phyloP scores from a whole-genome alignment of 1,140 invertebrate species.

The Ruditapes philippinarum region DNA sequence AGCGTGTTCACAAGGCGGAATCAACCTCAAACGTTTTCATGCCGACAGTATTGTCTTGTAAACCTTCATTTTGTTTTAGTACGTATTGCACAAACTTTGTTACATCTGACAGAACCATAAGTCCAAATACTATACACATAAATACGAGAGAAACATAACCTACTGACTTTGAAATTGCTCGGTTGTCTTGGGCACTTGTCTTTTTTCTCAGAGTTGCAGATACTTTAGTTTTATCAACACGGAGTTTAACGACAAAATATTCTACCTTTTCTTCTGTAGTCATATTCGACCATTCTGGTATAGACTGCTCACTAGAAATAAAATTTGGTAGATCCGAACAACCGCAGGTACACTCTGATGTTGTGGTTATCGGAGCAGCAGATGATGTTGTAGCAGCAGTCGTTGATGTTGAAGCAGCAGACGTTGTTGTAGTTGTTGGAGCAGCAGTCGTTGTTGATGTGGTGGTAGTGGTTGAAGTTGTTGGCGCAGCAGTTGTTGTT shows the following conservation, averaged over 20 bases:
- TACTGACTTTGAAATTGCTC: constrained; percentile 21
- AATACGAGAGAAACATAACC: constrained; percentile 40
- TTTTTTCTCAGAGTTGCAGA: constrained; percentile 20
- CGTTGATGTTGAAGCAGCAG: neutral
- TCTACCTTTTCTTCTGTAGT: constrained; percentile 53
- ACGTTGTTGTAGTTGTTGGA: neutral
- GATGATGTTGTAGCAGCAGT: neutral
- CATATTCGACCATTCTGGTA: neutral
- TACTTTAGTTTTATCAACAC: constrained; percentile 21
- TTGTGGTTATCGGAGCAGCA: neutral
- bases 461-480: neutral
- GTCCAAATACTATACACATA: constrained; percentile 9
- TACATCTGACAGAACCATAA: constrained; percentile 36
- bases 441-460: neutral
- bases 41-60: too few species aligned
- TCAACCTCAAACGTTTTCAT: too few species aligned
- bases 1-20: too few species aligned
- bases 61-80: too few species aligned
- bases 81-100: constrained; percentile 21
- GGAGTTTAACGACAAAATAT: neutral
- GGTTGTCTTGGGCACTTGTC: constrained; percentile 36
- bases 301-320: too few species aligned
- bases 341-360: neutral
- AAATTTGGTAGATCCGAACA: neutral
- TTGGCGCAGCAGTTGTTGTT: neutral